Evolutionary conservation across 2,113 vertebrate species (phyloP).

Genomic region (Cichladusa arquata): DNA sequence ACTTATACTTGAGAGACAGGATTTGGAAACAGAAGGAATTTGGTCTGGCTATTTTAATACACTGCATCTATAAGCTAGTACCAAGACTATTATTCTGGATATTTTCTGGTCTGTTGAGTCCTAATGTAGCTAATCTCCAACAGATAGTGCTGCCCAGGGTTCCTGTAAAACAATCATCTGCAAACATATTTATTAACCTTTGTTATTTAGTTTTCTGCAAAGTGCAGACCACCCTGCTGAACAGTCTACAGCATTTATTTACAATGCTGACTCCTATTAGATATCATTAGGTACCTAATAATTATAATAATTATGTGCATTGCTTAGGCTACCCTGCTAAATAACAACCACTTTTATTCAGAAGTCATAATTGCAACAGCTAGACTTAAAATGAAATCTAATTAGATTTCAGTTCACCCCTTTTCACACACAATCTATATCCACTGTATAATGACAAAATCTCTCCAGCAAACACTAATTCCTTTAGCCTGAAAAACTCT

Average conservation of each 20-base stretch:
- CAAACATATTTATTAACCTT: conserved; percentile 57
- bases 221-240: conserved; percentile 73
- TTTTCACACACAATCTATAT: conserved; percentile 11
- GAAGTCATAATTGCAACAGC: conserved; percentile 80
- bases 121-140: conserved; percentile 59
- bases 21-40: not conserved
- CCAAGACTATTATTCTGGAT: conserved; percentile 48
- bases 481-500: not conserved
- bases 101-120: conserved; percentile 58
- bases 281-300: conserved; percentile 81
- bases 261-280: conserved; percentile 73
- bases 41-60: not conserved
- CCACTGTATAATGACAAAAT: conserved; percentile 24
- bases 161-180: conserved; percentile 60
- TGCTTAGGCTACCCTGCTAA: conserved; percentile 80
- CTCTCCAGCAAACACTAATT: conserved; percentile 5
- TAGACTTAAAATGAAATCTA: conserved; percentile 80
- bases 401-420: conserved; percentile 73
- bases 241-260: conserved; percentile 65
- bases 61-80: not conserved
- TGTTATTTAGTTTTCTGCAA: conserved; percentile 56
- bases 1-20: not conserved
- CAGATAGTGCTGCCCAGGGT: conserved; percentile 57
- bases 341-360: conserved; percentile 79
- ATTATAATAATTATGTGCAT: conserved; percentile 83